Conservation (phyloP, 2,888 invertebrate species). For the Sphaerophoria taeniata region DNA sequence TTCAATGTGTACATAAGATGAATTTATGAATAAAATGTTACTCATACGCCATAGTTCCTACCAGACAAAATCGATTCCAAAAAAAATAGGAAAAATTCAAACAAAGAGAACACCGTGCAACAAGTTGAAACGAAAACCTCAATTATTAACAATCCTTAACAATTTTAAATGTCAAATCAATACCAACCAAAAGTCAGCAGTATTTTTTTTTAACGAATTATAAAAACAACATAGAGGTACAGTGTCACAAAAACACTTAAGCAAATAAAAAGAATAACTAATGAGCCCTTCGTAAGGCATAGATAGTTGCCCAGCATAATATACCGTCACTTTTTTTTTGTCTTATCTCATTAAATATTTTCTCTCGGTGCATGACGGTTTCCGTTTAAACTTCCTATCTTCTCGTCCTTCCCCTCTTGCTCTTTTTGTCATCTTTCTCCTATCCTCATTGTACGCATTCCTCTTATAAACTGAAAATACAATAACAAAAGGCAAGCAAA, state of each 20-base stretch:
- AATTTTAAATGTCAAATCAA: background rate
- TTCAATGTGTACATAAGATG: no score
- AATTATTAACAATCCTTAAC: no score
- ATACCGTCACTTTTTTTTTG: background rate
- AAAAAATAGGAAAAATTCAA: no score
- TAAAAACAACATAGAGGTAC: background rate
- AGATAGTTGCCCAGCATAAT: background rate
- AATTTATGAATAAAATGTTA: no score
- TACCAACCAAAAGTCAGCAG: background rate
- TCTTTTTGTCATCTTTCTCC: slow-evolving; percentile 2
- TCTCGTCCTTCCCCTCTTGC: background rate
- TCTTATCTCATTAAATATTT: slow-evolving; percentile 42
- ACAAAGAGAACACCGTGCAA: no score
- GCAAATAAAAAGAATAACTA: slow-evolving; percentile 5
- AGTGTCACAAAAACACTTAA: background rate
- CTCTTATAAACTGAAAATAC: slow-evolving; percentile 32
- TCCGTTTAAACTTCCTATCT: slow-evolving; percentile 10
- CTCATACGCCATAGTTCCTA: no score
- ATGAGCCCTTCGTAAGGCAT: background rate
- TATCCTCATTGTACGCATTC: slow-evolving; percentile 18
- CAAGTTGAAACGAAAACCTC: no score
- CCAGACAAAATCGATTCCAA: no score
- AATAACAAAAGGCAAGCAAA: background rate
- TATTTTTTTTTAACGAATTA: background rate
- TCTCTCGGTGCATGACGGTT: slow-evolving; percentile 49